A percentile compares a stretch with the other conserved stretches of the same genome.
These are phyloP conservation scores for Macrophya annulata DNA, from an alignment of 2,888 invertebrate genomes.

Conservation along the genomic window DNA sequence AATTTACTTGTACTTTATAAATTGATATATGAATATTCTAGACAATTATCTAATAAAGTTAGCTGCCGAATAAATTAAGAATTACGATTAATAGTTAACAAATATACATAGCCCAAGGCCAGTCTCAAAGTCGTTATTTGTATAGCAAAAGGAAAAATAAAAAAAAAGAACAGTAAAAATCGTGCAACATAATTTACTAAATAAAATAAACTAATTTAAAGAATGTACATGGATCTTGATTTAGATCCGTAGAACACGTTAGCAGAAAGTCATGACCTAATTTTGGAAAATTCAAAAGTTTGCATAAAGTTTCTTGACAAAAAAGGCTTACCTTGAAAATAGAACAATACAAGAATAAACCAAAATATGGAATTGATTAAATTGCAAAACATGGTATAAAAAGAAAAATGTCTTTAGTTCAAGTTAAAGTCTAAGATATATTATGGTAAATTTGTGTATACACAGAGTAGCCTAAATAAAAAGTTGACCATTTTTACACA, in stretches of 20 bases:
- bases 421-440: slow-evolving; percentile 28
- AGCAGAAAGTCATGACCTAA: neutral
- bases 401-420: slow-evolving; percentile 26
- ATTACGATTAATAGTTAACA: slow-evolving; percentile 58
- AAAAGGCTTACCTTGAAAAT: neutral
- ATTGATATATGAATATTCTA: slow-evolving; percentile 44
- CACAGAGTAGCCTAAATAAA: slow-evolving; percentile 24
- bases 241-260: neutral
- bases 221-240: slow-evolving; percentile 14
- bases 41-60: slow-evolving; percentile 48
- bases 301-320: neutral
- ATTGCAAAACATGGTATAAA: neutral
- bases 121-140: slow-evolving; percentile 58
- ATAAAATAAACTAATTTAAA: slow-evolving; percentile 11
- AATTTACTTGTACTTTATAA: neutral
- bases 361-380: slow-evolving; percentile 17
- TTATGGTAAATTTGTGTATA: slow-evolving; percentile 4
- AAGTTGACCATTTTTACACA: slow-evolving; percentile 2
- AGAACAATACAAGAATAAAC: neutral
- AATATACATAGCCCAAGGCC: slow-evolving; percentile 59
- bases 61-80: slow-evolving; percentile 62
- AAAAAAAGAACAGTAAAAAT: neutral
- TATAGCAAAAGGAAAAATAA: slow-evolving; percentile 28
- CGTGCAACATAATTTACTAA: slow-evolving; percentile 22
- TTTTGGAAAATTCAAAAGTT: slow-evolving; percentile 6